Evolutionary conservation across 2,797 vertebrate genomes (phyloP).

Genomic region (Borostomias antarcticus): DNA sequence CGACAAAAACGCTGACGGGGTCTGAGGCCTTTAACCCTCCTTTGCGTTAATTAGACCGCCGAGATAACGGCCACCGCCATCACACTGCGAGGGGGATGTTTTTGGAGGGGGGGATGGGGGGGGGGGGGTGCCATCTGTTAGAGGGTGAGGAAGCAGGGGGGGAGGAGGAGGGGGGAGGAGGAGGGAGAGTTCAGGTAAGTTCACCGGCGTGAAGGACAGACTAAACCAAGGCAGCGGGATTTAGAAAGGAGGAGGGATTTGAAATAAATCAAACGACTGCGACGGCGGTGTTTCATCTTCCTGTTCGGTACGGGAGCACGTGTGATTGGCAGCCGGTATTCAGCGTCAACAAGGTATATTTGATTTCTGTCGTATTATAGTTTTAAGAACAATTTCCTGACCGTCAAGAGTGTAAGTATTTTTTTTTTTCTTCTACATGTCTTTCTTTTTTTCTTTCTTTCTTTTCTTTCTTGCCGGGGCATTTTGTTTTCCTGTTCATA

Average conservation of each 20-base stretch:
- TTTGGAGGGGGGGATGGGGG: slow-evolving; percentile 1
- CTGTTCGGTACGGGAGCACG: no score
- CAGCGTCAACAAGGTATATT: not conserved
- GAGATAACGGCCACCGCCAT: slow-evolving; percentile 18
- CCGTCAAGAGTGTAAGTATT: not conserved
- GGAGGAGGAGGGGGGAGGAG: not conserved
- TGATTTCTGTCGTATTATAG: not conserved
- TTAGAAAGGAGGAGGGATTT: not conserved
- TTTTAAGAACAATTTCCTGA: not conserved
- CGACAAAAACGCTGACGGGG: slow-evolving; percentile 21
- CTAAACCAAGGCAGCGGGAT: no score
- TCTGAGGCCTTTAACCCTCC: slow-evolving; percentile 25
- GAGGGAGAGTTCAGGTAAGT: slow-evolving; percentile 20
- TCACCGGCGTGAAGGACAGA: slow-evolving; percentile 18
- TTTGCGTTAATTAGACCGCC: slow-evolving; percentile 42
- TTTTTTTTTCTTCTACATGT: no score
- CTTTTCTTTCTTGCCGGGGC: not conserved
- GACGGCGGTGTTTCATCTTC: not conserved
- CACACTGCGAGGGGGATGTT: not conserved
- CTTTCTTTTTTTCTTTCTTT: not conserved
- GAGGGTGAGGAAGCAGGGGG: not conserved
- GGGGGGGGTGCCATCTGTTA: slow-evolving; percentile 32
- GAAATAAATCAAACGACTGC: no score
- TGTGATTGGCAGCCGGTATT: not conserved
- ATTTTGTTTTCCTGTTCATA: not conserved